Evolutionary conservation across 1,140 invertebrate species (phyloP), one percentile per base, ranked within the genome.

Genomic region (Drosophila pseudoobscura): DNA sequence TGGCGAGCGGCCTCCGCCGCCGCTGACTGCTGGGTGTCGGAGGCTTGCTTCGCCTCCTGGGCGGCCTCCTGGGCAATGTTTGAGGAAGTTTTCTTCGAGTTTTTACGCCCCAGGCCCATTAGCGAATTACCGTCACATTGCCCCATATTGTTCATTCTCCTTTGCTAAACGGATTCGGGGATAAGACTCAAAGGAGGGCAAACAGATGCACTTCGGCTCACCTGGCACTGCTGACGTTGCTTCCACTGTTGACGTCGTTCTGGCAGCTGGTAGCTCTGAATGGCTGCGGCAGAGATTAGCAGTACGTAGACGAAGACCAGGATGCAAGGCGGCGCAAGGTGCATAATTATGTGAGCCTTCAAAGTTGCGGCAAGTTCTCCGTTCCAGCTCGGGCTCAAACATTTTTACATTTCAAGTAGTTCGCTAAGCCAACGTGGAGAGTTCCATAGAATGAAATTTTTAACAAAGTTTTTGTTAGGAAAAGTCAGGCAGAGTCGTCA

Each of bases 31-130:
- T 95, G 94, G 0, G 94, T 94, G 54, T 94, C 94, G 15, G 94
- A 94, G 0, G 94, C 94, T 0, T 94, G 94, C 71, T 94, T 94
- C 0, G 94, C 94, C 79, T 94, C 94, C 17, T 93, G 92, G 0
- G 94, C 94, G 1, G 94, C 94, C 73, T 95, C 94, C 52, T 93
- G 93, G 0, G 94, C 94, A 73, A 95, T 94, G 80, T 91, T 94
- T 0, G 92, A 92, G 0, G 93, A 39, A 39, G 35, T 39, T 39
- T 39, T 39, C 9, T 13, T 39, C 9, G 76, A 6, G 39, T 56
- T 65, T 11, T 55, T 17, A 1, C 17, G 7, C 5, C 41, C 22
- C 26, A 63, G 4, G 13, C 22, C 41, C 22, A 57, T 43, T 35
- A 15, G 6, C n/a, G 17, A 3, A 1, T 51, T 46, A 1, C 26